phyloP scores from a whole-genome alignment of 2,113 vertebrate genomes.

The Myiozetetes cayanensis region DNA sequence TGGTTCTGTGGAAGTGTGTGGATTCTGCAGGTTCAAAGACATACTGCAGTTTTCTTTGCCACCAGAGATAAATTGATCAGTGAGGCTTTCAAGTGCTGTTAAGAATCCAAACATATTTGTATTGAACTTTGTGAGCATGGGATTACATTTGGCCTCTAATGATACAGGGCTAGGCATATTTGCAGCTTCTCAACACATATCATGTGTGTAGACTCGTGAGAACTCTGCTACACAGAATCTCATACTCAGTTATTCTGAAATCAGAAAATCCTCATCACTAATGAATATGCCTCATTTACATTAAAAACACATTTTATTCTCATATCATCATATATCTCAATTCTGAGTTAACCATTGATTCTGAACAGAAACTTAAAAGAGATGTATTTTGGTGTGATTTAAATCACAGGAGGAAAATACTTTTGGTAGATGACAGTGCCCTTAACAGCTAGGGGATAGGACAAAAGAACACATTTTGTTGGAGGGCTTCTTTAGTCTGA shows the following conservation, averaged over 20 bases:
- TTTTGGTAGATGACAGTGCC: neutral
- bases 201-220: neutral
- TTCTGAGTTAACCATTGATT: neutral
- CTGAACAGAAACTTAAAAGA: neutral
- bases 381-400: neutral
- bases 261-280: neutral
- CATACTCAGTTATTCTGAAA: neutral
- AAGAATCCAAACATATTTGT: neutral
- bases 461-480: neutral
- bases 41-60: neutral
- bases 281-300: neutral
- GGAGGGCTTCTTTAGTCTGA: neutral
- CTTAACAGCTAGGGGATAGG: neutral
- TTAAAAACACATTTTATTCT: neutral
- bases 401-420: fast-evolving
- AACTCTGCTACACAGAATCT: neutral
- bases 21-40: neutral
- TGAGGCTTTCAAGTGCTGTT: neutral
- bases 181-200: neutral
- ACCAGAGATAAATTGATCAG: neutral
- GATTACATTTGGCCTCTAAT: neutral
- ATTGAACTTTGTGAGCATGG: neutral
- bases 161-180: neutral
- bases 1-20: neutral
- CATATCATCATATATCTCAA: neutral